Evolutionary conservation across 1,140 invertebrate species (phyloP), one percentile per base, ranked within the genome.

Genomic region (Drosophila burlai): DNA sequence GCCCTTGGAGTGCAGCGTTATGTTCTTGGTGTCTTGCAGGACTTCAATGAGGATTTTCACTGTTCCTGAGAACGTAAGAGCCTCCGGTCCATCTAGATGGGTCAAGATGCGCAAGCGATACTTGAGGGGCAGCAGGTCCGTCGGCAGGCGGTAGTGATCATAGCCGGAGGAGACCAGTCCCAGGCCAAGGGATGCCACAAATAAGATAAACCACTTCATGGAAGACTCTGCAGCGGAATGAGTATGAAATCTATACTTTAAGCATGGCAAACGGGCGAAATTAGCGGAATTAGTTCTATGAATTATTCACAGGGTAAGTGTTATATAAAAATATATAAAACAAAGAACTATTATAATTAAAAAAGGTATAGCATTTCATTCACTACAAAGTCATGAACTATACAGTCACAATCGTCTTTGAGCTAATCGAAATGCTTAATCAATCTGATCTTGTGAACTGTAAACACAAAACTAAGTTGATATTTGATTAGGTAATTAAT

Each of bases 31-130:
- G 2, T 93, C 65, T 26, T 93, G 69, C 5, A 92, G 62, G 2
- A 94, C 94, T 16, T 87, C 90, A 3, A 95, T 94, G 50, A 93
- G 54, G 21, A 96, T 96, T 65, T 93, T 92, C 8, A 95, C 95
- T 40, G 93, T 87, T 9, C 96, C 96, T 3, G 87, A 81, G 90
- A 96, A 92, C 4, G 47, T 65, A 7, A 90, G 43, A 4, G 71
- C 62, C 2, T 38, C 13, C 0, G 57, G 45, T 13, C 95, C 93
- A 49, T 95, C 94, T 1, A 96, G 80, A 80, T 95, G 93, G 24
- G 95, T 95, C 1, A 94, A 75, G 10, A 97, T 93, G 10, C 94
- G 93, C 6, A 97, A 73, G 58, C 94, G 94, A 82, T 97, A 97
- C 83, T 96, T 95, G 13, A 92, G 83, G 0, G 97, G 96, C 9